phyloP scores from a whole-genome alignment of 2,113 vertebrate genomes.

The Malurus alboscapulatus region DNA sequence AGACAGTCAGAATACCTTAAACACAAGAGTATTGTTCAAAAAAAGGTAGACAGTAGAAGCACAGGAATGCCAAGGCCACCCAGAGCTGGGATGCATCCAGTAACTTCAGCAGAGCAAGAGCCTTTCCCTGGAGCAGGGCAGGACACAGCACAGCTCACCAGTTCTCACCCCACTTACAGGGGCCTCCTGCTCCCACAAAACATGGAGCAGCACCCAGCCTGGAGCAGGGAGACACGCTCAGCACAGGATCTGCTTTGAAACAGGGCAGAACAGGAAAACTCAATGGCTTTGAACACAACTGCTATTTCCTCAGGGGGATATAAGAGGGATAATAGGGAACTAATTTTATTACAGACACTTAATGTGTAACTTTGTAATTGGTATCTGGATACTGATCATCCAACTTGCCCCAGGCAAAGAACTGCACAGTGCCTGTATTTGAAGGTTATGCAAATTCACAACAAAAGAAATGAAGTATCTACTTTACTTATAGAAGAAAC shows the following conservation, averaged over 20 bases:
- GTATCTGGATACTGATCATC: neutral
- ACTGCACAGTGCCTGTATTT: neutral
- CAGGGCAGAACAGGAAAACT: accelerated
- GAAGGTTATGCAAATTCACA: neutral
- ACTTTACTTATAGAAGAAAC: neutral
- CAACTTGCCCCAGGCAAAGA: neutral
- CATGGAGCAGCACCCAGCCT: neutral
- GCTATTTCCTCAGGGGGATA: neutral
- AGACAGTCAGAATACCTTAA: neutral
- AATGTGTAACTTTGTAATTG: neutral
- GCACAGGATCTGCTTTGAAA: neutral
- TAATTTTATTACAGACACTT: neutral
- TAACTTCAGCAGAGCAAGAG: neutral
- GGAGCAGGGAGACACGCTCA: neutral
- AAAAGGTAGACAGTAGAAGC: neutral
- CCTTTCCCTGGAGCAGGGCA: neutral
- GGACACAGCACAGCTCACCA: neutral
- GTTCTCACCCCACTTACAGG: neutral
- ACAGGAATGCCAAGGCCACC: neutral
- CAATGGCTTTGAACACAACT: neutral
- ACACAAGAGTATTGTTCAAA: neutral
- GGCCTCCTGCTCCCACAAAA: neutral
- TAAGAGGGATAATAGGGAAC: neutral
- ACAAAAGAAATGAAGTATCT: neutral
- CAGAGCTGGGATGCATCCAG: accelerated